phyloP scores from a whole-genome alignment of 2,797 vertebrate genomes.

The Pygocentrus nattereri region DNA sequence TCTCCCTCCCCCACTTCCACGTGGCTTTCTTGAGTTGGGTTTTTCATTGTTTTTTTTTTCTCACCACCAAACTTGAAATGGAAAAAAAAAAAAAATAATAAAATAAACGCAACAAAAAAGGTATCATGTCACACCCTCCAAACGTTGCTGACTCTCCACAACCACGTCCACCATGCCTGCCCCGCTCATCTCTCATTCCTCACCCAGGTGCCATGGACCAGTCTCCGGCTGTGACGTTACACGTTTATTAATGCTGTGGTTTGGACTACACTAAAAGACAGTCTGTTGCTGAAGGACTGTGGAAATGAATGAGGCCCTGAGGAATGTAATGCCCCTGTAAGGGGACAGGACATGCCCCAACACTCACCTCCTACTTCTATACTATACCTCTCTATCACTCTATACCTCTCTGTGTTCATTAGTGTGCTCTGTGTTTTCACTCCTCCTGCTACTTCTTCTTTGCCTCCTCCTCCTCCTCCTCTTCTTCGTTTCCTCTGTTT shows the following conservation, averaged over 20 bases:
- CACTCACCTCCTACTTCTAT: constrained; percentile 47
- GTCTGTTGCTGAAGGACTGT: constrained; percentile 26
- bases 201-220: constrained; percentile 81
- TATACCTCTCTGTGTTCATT: constrained; percentile 30
- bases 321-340: constrained; percentile 20
- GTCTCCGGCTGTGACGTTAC: constrained; percentile 74
- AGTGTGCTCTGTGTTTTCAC: constrained; percentile 38
- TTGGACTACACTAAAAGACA: constrained; percentile 34
- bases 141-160: constrained; percentile 69
- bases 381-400: constrained; percentile 29
- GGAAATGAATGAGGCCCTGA: constrained; percentile 39
- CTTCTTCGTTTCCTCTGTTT: constrained; percentile 48
- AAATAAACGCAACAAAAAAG: constrained; percentile 63
- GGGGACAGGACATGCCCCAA: constrained; percentile 57
- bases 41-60: constrained; percentile 41
- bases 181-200: constrained; percentile 78
- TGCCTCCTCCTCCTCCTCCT: not conserved
- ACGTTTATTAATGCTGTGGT: constrained; percentile 30
- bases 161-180: not conserved
- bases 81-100: constrained; percentile 59
- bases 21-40: constrained; percentile 58
- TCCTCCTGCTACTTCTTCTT: not conserved
- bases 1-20: not conserved
- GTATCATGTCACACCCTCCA: constrained; percentile 78
- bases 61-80: constrained; percentile 67